These are phyloP conservation scores for Oscheius sp. DNA, from an alignment of 1,140 invertebrate genomes.

Conservation along the genomic window DNA sequence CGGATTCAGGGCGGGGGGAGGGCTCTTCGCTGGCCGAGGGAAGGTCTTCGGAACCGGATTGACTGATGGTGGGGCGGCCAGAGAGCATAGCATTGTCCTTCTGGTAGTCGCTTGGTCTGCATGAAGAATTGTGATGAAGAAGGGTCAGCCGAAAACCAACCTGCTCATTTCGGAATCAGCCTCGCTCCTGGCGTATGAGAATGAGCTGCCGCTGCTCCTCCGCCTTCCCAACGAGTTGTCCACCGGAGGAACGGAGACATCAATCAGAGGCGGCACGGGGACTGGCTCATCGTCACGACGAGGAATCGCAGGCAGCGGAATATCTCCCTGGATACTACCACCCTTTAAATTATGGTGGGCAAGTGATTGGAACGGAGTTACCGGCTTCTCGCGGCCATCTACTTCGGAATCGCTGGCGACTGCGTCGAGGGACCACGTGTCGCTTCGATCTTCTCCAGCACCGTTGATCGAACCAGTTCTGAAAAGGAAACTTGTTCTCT, in stretches of 20 bases:
- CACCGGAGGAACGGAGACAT: slow-evolving; percentile 2
- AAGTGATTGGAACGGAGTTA: neutral
- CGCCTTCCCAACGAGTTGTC: neutral
- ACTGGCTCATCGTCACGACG: neutral
- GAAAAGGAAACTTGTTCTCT: neutral
- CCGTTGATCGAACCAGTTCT: slow-evolving; percentile 10
- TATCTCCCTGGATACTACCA: neutral
- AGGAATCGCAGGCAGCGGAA: neutral
- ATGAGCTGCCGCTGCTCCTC: slow-evolving; percentile 26
- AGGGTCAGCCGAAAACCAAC: neutral
- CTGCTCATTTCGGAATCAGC: slow-evolving; percentile 21
- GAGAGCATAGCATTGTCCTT: no score
- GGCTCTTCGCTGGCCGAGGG: neutral
- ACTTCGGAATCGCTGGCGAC: slow-evolving; percentile 84
- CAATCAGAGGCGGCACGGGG: slow-evolving; percentile 4
- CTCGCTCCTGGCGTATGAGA: slow-evolving; percentile 18
- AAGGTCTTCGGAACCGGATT: neutral
- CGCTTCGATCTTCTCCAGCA: slow-evolving; percentile 59
- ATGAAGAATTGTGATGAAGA: neutral
- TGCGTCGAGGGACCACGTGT: slow-evolving; percentile 96
- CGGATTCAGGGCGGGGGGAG: neutral
- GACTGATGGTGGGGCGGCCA: neutral
- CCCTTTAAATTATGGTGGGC: slow-evolving; percentile 1
- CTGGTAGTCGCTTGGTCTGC: no score
- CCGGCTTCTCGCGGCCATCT: slow-evolving; percentile 30